These are phyloP conservation scores for Leucophora obtusa DNA, from an alignment of 2,888 invertebrate genomes.

Conservation along the genomic window DNA sequence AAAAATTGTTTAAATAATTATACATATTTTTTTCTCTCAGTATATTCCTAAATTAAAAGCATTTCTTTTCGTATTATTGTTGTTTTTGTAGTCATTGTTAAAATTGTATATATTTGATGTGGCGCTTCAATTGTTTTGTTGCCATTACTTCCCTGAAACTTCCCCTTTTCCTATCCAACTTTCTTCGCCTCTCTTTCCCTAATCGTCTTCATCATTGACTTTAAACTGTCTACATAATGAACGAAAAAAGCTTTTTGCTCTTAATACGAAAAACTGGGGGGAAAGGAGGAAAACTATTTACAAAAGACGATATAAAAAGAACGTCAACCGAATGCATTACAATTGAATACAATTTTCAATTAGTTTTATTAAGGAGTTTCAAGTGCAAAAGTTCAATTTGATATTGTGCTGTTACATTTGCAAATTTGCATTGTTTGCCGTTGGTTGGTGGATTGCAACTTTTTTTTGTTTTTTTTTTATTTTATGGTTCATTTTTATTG, in stretches of 20 bases:
- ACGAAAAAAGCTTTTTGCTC: neutral
- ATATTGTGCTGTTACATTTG: conserved; percentile 37
- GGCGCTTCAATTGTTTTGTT: conserved; percentile 5
- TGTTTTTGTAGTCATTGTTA: conserved; percentile 11
- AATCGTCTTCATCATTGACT: neutral
- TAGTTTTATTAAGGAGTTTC: conserved; percentile 63
- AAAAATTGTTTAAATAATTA: neutral
- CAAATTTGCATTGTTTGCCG: conserved; percentile 47
- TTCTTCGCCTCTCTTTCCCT: neutral
- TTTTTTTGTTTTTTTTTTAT: conserved; percentile 23
- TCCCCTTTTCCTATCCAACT: conserved; percentile 1
- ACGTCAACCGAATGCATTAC: conserved; percentile 49
- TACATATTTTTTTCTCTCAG: neutral
- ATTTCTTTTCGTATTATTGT: neutral
- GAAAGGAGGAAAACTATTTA: neutral
- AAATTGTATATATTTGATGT: neutral
- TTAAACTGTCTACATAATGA: neutral
- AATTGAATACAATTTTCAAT: conserved; percentile 61
- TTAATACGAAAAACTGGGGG: neutral
- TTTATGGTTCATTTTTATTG: conserved; percentile 18
- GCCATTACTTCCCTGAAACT: conserved; percentile 3
- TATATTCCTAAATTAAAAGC: conserved; percentile 19
- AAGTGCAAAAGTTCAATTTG: conserved; percentile 63
- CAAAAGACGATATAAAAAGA: conserved; percentile 19
- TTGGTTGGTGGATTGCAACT: conserved; percentile 1